Base-by-base conservation (phyloP, 2,888 invertebrate species). In the Drosophila mulleri region DNA sequence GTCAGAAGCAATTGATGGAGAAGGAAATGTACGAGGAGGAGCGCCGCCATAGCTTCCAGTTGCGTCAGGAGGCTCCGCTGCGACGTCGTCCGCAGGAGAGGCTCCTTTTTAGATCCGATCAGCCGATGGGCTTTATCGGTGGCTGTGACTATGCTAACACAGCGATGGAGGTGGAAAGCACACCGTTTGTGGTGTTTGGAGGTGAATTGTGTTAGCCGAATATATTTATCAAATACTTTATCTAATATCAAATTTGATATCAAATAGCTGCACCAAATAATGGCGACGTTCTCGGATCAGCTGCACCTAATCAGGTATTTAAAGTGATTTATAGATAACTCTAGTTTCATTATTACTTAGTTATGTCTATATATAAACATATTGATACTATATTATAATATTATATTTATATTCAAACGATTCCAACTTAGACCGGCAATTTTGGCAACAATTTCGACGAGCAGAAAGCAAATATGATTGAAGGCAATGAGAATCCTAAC, bases 111-210 rank as follows among this genome's bases (percentile, higher is more conserved):
- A 29, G 20, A 18, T 12, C 12, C 8, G 35, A 58, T 9, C 16
- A 58, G 11, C 16, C 56, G 5, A 20, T n/a, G 16, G 52, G 32
- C 11, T 72, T 57, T 16, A 29, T 11, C 9, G 12, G 32, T 11
- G 44, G 35, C 12, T 20, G 44, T 14, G 58, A 72, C 2, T 62
- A 41, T 41, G 18, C 12, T n/a, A 20, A 29, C n/a, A 50, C 6
- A 6, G 39, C 32, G 1, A 1, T n/a, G 26, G 14, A 8, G 5
- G 8, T 48, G 2, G 57, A 23, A 0, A 35, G n/a, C 14, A 16
- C 50, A 8, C 59, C 73, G 32, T 74, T 74, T 52, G 47, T 44
- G 2, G 59, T 68, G 1, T 75, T 74, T 16, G n/a, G 1, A 35
- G 73, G 73, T 74, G 8, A 48, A 18, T 3, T 1, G 26, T 26